A percentile compares a stretch with the other conserved stretches of the same genome.
phyloP scores from a whole-genome alignment of 2,888 invertebrate species.

The Gisinianus flammeolus region DNA sequence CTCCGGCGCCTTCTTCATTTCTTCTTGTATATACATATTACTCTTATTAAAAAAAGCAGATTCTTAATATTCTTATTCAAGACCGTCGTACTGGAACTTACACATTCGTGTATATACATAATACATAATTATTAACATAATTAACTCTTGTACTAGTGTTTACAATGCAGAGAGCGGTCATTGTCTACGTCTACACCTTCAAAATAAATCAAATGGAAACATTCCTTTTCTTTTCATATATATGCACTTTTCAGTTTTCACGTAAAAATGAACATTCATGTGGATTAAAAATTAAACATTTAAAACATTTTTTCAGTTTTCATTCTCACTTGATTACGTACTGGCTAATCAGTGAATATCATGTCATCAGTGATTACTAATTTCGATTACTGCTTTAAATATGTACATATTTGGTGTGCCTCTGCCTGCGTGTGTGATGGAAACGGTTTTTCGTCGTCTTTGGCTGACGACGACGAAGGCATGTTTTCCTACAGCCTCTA shows the following conservation, averaged over 20 bases:
- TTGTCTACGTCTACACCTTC: background rate
- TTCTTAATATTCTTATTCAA: background rate
- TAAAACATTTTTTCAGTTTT: too few relatives aligned
- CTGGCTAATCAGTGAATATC: too few relatives aligned
- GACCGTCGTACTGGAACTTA: too few relatives aligned
- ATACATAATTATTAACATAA: background rate
- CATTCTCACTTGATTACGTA: too few relatives aligned
- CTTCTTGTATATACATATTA: background rate
- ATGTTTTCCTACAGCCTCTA: too few relatives aligned
- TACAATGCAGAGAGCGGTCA: background rate
- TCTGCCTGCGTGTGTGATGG: too few relatives aligned
- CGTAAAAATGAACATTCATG: background rate
- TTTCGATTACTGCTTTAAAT: too few relatives aligned
- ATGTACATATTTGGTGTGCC: too few relatives aligned
- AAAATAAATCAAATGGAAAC: background rate
- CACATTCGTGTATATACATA: background rate
- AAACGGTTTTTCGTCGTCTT: too few relatives aligned
- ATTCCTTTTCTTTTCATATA: background rate
- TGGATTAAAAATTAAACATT: too few relatives aligned
- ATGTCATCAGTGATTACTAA: too few relatives aligned
- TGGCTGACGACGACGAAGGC: too few relatives aligned
- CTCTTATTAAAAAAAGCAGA: background rate
- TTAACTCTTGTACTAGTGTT: background rate
- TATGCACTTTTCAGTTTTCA: background rate
- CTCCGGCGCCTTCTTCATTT: slow-evolving; percentile 26